These are phyloP conservation scores for Eupelmus urozonus DNA, from an alignment of 2,888 invertebrate species.

Conservation along the genomic window DNA sequence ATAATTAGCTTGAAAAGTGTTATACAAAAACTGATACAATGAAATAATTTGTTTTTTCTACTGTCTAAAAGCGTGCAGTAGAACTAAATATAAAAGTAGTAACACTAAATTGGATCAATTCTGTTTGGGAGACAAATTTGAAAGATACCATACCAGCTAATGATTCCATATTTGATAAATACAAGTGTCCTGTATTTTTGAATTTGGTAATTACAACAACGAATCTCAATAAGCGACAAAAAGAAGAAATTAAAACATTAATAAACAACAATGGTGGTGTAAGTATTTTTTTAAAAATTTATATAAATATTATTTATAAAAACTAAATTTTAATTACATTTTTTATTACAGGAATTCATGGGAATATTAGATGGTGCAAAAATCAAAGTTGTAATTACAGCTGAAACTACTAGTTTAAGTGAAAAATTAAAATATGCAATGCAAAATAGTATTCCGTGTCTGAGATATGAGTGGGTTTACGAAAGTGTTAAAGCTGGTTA, in stretches of 20 bases:
- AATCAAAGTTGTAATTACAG: slow-evolving; percentile 79
- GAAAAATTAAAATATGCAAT: slow-evolving; percentile 85
- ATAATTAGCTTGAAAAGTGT: slow-evolving; percentile 4
- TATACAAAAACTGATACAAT: neutral
- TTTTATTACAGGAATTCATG: slow-evolving; percentile 76
- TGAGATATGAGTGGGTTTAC: slow-evolving; percentile 87
- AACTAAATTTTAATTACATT: slow-evolving; percentile 19
- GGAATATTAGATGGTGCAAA: slow-evolving; percentile 79
- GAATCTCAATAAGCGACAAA: slow-evolving; percentile 83
- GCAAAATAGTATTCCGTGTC: slow-evolving; percentile 83
- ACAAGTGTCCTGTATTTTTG: slow-evolving; percentile 85
- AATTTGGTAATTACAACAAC: slow-evolving; percentile 89
- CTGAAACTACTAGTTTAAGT: slow-evolving; percentile 78
- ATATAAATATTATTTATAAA: slow-evolving; percentile 32
- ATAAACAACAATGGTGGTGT: slow-evolving; percentile 87
- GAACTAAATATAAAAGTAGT: slow-evolving; percentile 83
- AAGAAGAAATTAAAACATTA: slow-evolving; percentile 82
- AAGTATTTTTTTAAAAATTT: slow-evolving; percentile 55
- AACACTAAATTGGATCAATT: slow-evolving; percentile 87
- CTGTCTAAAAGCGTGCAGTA: slow-evolving; percentile 81
- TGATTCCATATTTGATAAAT: slow-evolving; percentile 82
- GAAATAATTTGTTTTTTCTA: slow-evolving; percentile 50
- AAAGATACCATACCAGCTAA: slow-evolving; percentile 81
- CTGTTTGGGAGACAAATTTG: slow-evolving; percentile 87
- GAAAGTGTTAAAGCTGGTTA: slow-evolving; percentile 87